Evolutionary conservation across 1,140 invertebrate genomes (phyloP).

Genomic region (Agrilus planipennis): DNA sequence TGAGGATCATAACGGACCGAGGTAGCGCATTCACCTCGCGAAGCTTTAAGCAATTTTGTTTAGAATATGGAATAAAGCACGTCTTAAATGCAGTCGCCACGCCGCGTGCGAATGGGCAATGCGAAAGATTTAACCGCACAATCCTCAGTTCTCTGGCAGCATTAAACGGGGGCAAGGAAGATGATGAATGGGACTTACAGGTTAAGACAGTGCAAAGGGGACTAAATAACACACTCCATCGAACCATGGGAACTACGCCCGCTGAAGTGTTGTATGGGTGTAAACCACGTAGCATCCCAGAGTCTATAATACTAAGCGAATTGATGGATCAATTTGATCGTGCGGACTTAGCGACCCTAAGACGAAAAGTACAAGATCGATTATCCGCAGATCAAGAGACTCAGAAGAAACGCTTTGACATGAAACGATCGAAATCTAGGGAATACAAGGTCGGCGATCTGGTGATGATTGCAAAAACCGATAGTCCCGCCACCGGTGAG

Average conservation of each 20-base stretch:
- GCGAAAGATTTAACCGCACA: constrained; percentile 17
- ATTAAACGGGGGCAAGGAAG: background rate
- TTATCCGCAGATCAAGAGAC: no score
- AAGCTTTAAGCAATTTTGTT: constrained; percentile 12
- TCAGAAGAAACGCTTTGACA: no score
- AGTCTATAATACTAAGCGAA: no score
- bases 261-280: background rate
- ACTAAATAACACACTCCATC: background rate
- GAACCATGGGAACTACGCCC: background rate
- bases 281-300: no score
- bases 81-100: constrained; percentile 13
- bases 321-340: no score
- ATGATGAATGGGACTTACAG: constrained; percentile 1
- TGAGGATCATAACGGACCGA: constrained; percentile 23
- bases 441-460: no score
- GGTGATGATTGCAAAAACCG: no score
- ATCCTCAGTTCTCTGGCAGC: constrained; percentile 3
- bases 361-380: no score
- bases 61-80: constrained; percentile 14
- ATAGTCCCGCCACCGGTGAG: no score
- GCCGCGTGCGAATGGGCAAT: constrained; percentile 17
- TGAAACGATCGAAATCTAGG: no score
- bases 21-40: constrained; percentile 27
- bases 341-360: no score
- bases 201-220: background rate